Evolutionary conservation across 2,797 vertebrate genomes (phyloP).

Genomic region (Mormyrus proboscirostris): DNA sequence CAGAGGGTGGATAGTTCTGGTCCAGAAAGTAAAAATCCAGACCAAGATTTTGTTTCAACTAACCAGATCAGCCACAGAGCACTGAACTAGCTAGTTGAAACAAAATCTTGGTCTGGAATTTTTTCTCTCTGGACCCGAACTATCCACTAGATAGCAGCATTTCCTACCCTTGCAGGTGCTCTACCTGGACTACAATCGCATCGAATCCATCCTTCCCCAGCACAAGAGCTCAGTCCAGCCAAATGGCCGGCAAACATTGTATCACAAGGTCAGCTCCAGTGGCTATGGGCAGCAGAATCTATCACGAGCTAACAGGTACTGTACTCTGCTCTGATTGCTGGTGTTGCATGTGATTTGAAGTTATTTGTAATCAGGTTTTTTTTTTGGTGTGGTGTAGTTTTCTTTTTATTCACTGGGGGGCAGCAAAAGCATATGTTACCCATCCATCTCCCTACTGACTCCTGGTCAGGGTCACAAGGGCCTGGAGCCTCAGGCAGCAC

Average conservation of each 20-base stretch:
- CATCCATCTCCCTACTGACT: not conserved
- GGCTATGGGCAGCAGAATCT: constrained; percentile 69
- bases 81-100: not conserved
- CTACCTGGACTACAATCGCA: constrained; percentile 74
- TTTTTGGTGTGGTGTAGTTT: not conserved
- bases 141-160: not conserved
- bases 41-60: not conserved
- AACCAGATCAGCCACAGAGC: not conserved
- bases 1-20: not conserved
- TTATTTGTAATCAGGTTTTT: not conserved
- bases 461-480: not conserved
- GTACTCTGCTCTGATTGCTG: constrained; percentile 11
- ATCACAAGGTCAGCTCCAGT: constrained; percentile 74
- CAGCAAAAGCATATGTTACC: constrained; percentile 8
- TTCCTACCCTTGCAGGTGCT: constrained; percentile 54
- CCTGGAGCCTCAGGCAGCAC: not conserved
- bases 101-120: not conserved
- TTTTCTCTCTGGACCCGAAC: not conserved
- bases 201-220: constrained; percentile 74
- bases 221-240: constrained; percentile 62
- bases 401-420: not conserved
- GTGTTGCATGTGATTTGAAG: not conserved
- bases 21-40: not conserved
- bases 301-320: constrained; percentile 62
- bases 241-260: constrained; percentile 68